These are phyloP conservation scores for Tridacna crocea DNA, from an alignment of 2,888 invertebrate species.

Conservation along the genomic window DNA sequence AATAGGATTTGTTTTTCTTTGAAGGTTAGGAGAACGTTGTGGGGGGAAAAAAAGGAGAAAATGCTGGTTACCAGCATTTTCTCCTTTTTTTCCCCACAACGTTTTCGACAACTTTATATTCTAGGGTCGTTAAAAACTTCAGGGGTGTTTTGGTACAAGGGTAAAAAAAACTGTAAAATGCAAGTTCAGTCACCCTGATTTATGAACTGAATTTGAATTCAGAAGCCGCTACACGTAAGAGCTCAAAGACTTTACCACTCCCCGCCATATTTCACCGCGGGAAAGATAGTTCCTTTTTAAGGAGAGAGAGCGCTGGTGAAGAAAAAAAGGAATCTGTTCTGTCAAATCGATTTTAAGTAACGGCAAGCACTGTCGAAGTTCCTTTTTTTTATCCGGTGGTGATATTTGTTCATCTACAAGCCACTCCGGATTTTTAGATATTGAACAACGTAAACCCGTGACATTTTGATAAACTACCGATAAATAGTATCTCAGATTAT, in stretches of 20 bases:
- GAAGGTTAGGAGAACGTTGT: neutral
- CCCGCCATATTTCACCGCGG: neutral
- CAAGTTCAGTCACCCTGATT: neutral
- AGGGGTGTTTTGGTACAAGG: neutral
- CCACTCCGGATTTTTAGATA: too few species aligned
- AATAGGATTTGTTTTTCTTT: neutral
- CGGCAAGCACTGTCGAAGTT: too few species aligned
- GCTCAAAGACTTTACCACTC: neutral
- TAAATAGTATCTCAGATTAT: too few species aligned
- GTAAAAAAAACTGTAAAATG: neutral
- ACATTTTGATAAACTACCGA: too few species aligned
- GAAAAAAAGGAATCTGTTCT: neutral
- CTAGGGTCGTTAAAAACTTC: neutral
- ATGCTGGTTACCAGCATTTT: constrained; percentile 8
- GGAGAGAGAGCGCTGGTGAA: neutral
- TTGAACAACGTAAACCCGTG: too few species aligned
- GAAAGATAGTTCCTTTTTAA: neutral
- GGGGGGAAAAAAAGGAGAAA: neutral
- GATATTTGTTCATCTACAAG: too few species aligned
- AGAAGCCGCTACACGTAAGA: neutral
- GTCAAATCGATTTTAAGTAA: too few species aligned
- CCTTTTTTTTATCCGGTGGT: too few species aligned
- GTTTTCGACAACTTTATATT: neutral
- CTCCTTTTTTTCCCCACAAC: neutral
- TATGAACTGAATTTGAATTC: neutral